These are phyloP conservation scores for Xerus inauris DNA, from an alignment of 2,113 vertebrate species.

Conservation along the genomic window DNA sequence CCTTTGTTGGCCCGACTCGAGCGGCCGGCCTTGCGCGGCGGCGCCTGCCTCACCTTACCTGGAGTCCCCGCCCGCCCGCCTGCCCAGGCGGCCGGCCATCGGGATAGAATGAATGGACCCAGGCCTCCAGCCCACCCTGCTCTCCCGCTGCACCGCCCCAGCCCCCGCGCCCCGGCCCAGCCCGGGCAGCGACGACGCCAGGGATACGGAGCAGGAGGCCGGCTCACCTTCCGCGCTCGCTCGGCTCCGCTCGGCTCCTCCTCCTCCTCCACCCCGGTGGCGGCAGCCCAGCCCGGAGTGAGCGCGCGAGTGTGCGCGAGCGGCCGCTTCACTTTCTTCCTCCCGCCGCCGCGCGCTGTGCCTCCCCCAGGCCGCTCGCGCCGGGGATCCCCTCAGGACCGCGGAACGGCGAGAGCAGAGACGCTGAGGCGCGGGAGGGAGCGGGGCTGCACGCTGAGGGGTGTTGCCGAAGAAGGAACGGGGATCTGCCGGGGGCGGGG, in stretches of 20 bases:
- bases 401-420: neutral
- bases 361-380: neutral
- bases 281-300: neutral
- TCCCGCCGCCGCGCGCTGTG: neutral
- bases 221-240: conserved; percentile 68
- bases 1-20: conserved; percentile 70
- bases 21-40: neutral
- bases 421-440: neutral
- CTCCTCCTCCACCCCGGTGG: conserved; percentile 2
- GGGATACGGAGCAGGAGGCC: neutral
- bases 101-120: neutral
- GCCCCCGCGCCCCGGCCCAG: neutral
- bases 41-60: conserved; percentile 57
- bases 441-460: neutral
- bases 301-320: conserved; percentile 34
- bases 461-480: neutral
- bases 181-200: neutral
- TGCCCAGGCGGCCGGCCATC: neutral
- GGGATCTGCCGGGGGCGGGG: neutral
- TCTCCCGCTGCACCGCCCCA: neutral
- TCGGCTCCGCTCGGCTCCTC: conserved; percentile 12
- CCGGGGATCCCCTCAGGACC: neutral
- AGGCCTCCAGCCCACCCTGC: neutral
- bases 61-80: neutral
- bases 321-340: conserved; percentile 28